Evolutionary conservation across 1,140 invertebrate genomes (phyloP).

Genomic region (Drosophila simulans): DNA sequence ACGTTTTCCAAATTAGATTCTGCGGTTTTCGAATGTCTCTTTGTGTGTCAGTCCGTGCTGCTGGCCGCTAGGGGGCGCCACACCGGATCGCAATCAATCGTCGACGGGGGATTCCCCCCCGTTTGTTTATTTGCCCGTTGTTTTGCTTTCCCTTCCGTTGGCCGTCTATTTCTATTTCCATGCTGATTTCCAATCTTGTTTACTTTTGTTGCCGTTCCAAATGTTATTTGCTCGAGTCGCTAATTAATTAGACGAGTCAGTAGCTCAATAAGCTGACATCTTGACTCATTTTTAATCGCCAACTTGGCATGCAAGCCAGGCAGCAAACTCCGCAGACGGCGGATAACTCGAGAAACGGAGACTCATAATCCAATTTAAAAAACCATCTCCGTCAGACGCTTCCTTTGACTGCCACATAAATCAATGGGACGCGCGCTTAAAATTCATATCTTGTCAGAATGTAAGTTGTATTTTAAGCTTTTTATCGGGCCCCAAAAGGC

Average conservation of each 20-base stretch:
- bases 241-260: slow-evolving; percentile 64
- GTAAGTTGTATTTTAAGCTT: slow-evolving; percentile 82
- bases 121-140: slow-evolving; percentile 59
- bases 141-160: background rate
- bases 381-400: slow-evolving; percentile 52
- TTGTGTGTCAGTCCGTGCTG: background rate
- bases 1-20: slow-evolving; percentile 73
- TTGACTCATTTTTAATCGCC: slow-evolving; percentile 52
- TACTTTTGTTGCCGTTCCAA: slow-evolving; percentile 15
- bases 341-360: background rate
- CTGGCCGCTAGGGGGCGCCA: slow-evolving; percentile 8
- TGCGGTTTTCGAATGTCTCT: slow-evolving; percentile 52
- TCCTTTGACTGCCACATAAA: slow-evolving; percentile 62
- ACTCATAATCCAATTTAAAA: slow-evolving; percentile 79
- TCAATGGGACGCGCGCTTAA: slow-evolving; percentile 71
- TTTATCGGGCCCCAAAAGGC: slow-evolving; percentile 72
- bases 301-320: slow-evolving; percentile 65
- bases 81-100: slow-evolving; percentile 34
- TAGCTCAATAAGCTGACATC: slow-evolving; percentile 39
- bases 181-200: slow-evolving; percentile 4
- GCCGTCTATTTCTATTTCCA: slow-evolving; percentile 8
- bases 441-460: slow-evolving; percentile 80
- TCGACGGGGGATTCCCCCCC: slow-evolving; percentile 16
- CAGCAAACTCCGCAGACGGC: slow-evolving; percentile 24
- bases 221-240: slow-evolving; percentile 43